Percentiles rank a stretch among this genome's conserved stretches.
Conservation (phyloP, 2,888 invertebrate genomes). For the Lissocephala sabroskyi region DNA sequence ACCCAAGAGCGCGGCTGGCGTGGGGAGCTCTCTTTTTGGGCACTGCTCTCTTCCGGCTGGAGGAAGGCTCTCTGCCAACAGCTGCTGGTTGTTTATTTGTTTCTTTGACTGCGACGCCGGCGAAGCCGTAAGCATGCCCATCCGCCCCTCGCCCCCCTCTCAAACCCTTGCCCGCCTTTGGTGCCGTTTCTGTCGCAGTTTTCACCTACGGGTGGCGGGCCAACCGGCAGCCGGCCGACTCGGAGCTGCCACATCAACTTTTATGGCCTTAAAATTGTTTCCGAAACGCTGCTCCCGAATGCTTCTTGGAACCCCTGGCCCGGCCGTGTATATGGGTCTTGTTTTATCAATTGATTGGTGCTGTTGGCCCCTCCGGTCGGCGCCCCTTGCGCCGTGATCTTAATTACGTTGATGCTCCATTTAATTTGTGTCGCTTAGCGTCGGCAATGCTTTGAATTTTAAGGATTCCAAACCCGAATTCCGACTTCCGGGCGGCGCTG, state of each 20-base stretch:
- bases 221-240: not conserved
- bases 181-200: slow-evolving; percentile 19
- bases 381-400: no score
- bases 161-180: slow-evolving; percentile 7
- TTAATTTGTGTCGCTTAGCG: no score
- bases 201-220: slow-evolving; percentile 25
- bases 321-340: slow-evolving; percentile 20
- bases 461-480: no score
- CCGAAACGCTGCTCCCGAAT: slow-evolving; percentile 49
- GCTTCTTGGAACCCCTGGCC: no score
- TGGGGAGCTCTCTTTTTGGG: slow-evolving; percentile 4
- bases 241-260: slow-evolving; percentile 51
- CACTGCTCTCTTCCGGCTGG: slow-evolving; percentile 4
- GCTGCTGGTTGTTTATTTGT: slow-evolving; percentile 62
- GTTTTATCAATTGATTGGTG: slow-evolving; percentile 48
- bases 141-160: not conserved
- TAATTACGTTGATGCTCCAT: no score
- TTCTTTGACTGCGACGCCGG: slow-evolving; percentile 30
- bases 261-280: slow-evolving; percentile 64
- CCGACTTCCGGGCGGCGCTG: no score
- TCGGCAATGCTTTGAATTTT: no score
- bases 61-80: slow-evolving; percentile 34
- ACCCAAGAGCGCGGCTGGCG: slow-evolving; percentile 7
- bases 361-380: not conserved
- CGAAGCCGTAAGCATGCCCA: not conserved